Base-by-base conservation (phyloP, 2,113 vertebrate species). In the Limanda limanda region DNA sequence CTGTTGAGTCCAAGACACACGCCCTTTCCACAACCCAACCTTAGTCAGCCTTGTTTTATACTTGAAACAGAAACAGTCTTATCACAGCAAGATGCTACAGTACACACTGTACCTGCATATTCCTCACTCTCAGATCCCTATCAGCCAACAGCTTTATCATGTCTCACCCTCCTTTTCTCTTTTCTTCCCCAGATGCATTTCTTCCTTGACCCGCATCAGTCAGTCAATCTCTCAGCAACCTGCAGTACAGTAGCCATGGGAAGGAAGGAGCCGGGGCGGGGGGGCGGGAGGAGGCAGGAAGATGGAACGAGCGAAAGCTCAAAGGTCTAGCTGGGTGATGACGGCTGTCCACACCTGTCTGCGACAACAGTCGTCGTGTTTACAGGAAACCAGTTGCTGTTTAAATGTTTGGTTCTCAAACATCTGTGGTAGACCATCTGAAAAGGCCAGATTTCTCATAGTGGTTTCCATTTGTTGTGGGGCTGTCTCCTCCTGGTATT, bases 371-470 rank as follows among this genome's bases (percentile, higher is more conserved):
- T 21, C 37, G 7, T 62, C 45, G 63, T 76, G 87, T 84, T 85
- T 78, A 64, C 56, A 67, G 61, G 59, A 91, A 92, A 91, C 86
- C 66, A 79, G 85, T 86, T 25, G 68, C 69, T 83, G 68, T 76
- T 88, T 21, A 76, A 37, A 70, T 68, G 57, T 73, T n/a, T 52
- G 42, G 56, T 62, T 82, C 21, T 48, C 27, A 79, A 81, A 62
- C 31, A 58, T 72, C 59, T 42, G 40, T 64, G 55, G 14, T 61
- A 1, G 58, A 71, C 47, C 4, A 20, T 47, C 20, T 64, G 42
- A 80, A 75, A 48, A 56, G 52, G 21, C 9, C 15, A 65, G 18
- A 65, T 71, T 78, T 65, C 61, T 60, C 11, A 57, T 1, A 37
- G 42, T 11, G 25, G 65, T 31, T 20, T 54, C 15, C 24, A 17